Evolutionary conservation across 1,140 invertebrate genomes (phyloP).

Genomic region (Anastatus disparis): DNA sequence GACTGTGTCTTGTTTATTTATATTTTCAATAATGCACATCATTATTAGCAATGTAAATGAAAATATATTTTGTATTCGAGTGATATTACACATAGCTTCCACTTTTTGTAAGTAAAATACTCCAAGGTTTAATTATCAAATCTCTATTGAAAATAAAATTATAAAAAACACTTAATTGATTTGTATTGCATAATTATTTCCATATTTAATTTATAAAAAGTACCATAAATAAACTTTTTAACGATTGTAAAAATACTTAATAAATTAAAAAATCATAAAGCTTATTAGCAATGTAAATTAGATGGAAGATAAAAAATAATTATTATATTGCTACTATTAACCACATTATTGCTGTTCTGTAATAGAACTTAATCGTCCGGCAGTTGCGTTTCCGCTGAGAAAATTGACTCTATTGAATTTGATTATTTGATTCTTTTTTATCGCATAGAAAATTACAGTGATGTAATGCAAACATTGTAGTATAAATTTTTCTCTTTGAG

Average conservation of each 20-base stretch:
- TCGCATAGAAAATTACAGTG: background rate
- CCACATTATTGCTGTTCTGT: no score
- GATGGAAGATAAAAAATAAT: no score
- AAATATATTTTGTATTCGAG: constrained; percentile 2
- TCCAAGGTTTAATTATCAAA: background rate
- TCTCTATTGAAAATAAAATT: constrained; percentile 14
- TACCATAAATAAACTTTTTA: background rate
- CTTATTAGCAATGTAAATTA: no score
- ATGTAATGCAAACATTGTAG: constrained; percentile 4
- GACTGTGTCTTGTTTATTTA: background rate
- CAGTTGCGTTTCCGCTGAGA: constrained; percentile 2
- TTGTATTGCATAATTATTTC: background rate
- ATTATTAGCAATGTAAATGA: background rate
- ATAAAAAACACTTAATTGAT: background rate
- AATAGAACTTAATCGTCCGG: background rate
- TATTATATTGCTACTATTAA: no score
- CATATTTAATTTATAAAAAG: background rate
- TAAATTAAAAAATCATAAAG: no score
- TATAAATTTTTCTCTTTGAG: constrained; percentile 23
- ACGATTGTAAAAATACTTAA: no score
- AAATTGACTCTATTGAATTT: constrained; percentile 16
- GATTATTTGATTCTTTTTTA: constrained; percentile 8
- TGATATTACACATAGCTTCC: background rate
- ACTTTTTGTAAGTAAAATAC: constrained; percentile 17
- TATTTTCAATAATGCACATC: background rate